phyloP scores from a whole-genome alignment of 2,888 invertebrate genomes.

The Drosophila limbata region DNA sequence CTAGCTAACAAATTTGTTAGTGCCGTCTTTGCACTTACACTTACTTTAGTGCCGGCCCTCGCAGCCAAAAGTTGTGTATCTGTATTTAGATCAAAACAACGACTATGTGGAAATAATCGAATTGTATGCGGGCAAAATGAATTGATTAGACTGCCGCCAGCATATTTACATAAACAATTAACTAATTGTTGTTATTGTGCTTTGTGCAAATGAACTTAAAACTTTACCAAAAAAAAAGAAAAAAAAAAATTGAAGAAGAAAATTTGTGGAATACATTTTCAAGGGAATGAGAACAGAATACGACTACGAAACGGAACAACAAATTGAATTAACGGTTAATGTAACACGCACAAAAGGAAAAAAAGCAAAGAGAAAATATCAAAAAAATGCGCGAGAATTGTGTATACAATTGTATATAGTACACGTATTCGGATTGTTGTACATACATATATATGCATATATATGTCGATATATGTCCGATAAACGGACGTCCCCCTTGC shows the following conservation, averaged over 20 bases:
- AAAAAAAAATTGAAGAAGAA: background rate
- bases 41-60: background rate
- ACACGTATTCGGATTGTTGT: constrained; percentile 6
- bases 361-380: constrained; percentile 18
- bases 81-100: constrained; percentile 20
- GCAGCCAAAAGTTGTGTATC: constrained; percentile 2
- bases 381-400: constrained; percentile 41
- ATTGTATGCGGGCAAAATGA: constrained; percentile 38
- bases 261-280: constrained; percentile 14
- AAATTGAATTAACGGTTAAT: constrained; percentile 72
- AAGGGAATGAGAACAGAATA: constrained; percentile 24
- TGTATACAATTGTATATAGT: constrained; percentile 28
- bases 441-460: constrained; percentile 13
- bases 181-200: constrained; percentile 20
- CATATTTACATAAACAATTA: constrained; percentile 64
- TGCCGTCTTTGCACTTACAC: background rate
- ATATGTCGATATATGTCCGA: constrained; percentile 40
- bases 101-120: constrained; percentile 9
- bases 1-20: too few relatives aligned
- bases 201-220: constrained; percentile 48
- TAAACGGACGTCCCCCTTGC: constrained; percentile 6
- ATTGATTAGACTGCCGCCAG: constrained; percentile 59
- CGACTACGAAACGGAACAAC: constrained; percentile 16
- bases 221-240: constrained; percentile 16
- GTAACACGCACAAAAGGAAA: constrained; percentile 48